Base-by-base conservation (phyloP, 2,888 invertebrate genomes). In the Andrena chrysosceles region DNA sequence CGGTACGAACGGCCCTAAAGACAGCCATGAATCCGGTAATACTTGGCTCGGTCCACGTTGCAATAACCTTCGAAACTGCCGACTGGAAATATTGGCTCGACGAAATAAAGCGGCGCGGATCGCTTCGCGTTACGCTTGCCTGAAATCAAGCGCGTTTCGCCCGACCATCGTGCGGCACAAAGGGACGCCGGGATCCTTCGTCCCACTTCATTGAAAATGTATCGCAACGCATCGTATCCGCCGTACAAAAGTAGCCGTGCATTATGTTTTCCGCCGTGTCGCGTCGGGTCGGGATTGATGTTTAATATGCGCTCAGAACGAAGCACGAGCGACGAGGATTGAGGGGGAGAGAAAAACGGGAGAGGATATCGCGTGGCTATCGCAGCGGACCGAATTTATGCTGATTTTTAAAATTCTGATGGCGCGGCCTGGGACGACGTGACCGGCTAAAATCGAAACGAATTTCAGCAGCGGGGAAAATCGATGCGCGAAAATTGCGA, bases 31-130 rank as follows among this genome's bases (percentile, higher is more conserved):
- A 85, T 73, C 77, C 74, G 7, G 66, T 33, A 59, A 77, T 73
- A 63, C 69, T 59, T 77, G 23, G 74, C 71, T 59, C 56, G 69
- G 63, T 54, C 62, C 33, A 23, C 68, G 74, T 49, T 52, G 77
- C 78, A 73, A 77, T 84, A 84, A 80, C 75, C 76, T 62, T 33
- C 62, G 67, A 73, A 81, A 81, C 48, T 70, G 72, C 52, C 66
- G 67, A 69, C 63, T 74, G 78, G 79, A 80, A 80, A 76, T 87
- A 87, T 84, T 60, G 82, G 60, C 48, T 64, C 72, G 79, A 26
- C 59, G 73, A 31, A 67, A 77, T 72, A 85, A 77, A 80, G 77
- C 70, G 42, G 42, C 69, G 59, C 74, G 71, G 73, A 79, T 84
- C 72, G 77, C 68, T 6, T n/a, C 23, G 26, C 48, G 64, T 59